Evolutionary conservation across 2,113 vertebrate genomes (phyloP), one percentile per base, ranked within the genome.

Genomic region (Argyrosomus japonicus): DNA sequence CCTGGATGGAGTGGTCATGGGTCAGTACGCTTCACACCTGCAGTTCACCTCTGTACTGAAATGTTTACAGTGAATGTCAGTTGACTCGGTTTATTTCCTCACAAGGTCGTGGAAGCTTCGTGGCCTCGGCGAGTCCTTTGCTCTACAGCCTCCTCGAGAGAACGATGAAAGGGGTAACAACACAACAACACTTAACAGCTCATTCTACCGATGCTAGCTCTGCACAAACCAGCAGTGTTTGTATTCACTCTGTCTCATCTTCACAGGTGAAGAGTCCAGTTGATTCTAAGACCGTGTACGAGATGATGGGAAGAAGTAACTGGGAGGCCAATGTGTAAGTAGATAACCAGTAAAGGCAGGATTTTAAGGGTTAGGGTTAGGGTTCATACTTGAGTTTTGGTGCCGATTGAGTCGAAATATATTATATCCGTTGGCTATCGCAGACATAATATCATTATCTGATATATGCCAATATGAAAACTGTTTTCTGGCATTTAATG

Each of bases 81-180:
- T 10, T 29, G 21, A 78, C 19, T 60, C 5, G 40, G 1, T 69
- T 6, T 70, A 0, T 68, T 0, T 72, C 15, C 25, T 76, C 51
- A 8, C 7, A 61, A 94, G 94, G 94, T 82, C 75, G 92, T 0
- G 96, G 96, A 10, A 78, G 91, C 0, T 82, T 99, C 51, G 93
- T 90, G 61, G 96, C 97, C 77, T 97, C 96, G 32, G 95, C 96
- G 18, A 99, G 98, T 84, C 97, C 98, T 0, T 60, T 99, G 91
- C 91, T 99, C 61, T 94, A 96, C 81, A 91, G 75, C 0, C 91
- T 99, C 61, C 88, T 99, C 6, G 87, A 95, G 83, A 87, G 81
- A 47, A 95, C 91, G 0, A 87, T 98, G 94, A 92, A 93, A 67
- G 87, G 81, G 88, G 97, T 99, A 86, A 96, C 1, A 1, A 8